Base-by-base conservation (phyloP, 2,888 invertebrate species). In the Hydriomena furcata region DNA sequence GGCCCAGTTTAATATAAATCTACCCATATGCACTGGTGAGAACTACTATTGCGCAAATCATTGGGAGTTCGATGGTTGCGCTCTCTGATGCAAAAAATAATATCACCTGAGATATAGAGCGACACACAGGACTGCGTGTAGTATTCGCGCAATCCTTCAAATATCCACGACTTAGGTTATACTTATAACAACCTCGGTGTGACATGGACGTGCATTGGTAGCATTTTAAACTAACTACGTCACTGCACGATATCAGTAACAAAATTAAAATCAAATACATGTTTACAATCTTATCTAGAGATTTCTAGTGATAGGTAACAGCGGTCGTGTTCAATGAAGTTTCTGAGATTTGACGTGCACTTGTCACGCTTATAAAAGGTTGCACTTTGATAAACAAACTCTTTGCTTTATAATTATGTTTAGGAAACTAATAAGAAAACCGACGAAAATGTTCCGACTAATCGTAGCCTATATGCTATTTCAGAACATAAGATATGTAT, bases 131-230 rank as follows among this genome's bases (percentile, higher is more conserved):
- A 7, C 24, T 28, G 3, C 7, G 28, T 1, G 40, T 68, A 31
- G 46, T 58, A 8, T 60, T 63, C 4, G 47, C 52, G 48, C 83
- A 87, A 6, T 78, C 74, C 41, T 63, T 77, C 46, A 89, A 67
- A 58, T 78, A 64, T 1, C 44, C 55, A 1, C 23, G 61, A 28
- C 77, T 71, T 40, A 88, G 58, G 27, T 80, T 77, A 52, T 79
- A 68, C 2, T 66, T 60, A 47, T 68, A 77, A 59, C 89, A 89
- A 1, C 73, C 79, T 7, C 59, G 60, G 45, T 76, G 49, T 0
- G 48, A 31, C 21, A 61, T 40, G 1, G 85, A 72, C 0, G 77
- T 68, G 45, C 89, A 89, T 60, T 87, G 88, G 63, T 82, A 89
- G 61, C 89, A 89, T 69, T 82, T 79, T 31, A 88, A 45, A 12